Conservation (phyloP, 2,797 vertebrate genomes). For the Chloroceryle amazona region DNA sequence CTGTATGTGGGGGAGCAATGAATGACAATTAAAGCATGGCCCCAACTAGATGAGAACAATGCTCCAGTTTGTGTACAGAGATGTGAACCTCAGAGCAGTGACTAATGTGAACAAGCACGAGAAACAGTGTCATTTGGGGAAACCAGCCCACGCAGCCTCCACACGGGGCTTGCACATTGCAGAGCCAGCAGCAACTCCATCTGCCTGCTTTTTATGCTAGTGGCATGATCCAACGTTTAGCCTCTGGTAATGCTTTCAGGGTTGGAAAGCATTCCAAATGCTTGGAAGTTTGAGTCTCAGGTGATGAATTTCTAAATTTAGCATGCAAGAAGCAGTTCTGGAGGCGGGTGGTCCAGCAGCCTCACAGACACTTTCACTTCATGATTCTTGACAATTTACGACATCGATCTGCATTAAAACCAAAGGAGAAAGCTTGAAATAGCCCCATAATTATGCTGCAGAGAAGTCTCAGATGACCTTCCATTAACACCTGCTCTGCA, state of each 20-base stretch:
- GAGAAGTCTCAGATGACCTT: constrained; percentile 44
- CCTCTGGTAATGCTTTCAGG: background rate
- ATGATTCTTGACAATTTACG: constrained; percentile 20
- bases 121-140: background rate
- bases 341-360: background rate
- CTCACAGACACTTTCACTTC: background rate
- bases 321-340: background rate
- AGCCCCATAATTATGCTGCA: constrained; percentile 34
- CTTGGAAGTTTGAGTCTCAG: background rate
- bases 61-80: background rate
- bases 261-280: background rate
- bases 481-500: constrained; percentile 54
- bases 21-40: background rate
- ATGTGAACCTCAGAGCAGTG: background rate
- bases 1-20: background rate
- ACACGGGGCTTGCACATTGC: fast-evolving
- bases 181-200: background rate
- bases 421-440: constrained; percentile 52
- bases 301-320: constrained; percentile 13
- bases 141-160: background rate
- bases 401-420: constrained; percentile 55
- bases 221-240: background rate
- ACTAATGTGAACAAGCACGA: background rate
- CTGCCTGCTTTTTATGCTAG: background rate
- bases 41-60: background rate